Percentiles rank a stretch among this genome's conserved stretches.
Conservation (phyloP, 2,888 invertebrate genomes). For the Rosalia funebris region DNA sequence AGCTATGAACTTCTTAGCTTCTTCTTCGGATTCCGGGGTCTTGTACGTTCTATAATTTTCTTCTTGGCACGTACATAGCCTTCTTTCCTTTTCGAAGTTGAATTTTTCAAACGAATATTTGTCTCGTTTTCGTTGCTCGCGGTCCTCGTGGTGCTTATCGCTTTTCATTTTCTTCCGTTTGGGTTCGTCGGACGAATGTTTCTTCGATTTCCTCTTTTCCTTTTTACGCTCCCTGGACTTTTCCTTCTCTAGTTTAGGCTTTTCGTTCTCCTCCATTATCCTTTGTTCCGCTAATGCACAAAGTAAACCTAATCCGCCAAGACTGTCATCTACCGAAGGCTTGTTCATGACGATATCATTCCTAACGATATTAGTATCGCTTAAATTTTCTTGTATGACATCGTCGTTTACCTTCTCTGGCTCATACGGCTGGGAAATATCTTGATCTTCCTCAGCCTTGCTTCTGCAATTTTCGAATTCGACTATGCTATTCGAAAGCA, state of each 20-base stretch:
- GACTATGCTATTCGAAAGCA: conserved; percentile 86
- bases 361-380: no score
- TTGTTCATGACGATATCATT: conserved; percentile 1
- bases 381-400: background rate
- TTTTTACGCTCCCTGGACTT: conserved; percentile 56
- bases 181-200: conserved; percentile 58
- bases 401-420: conserved; percentile 48
- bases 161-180: conserved; percentile 61
- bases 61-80: conserved; percentile 51
- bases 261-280: conserved; percentile 77
- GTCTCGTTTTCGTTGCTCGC: conserved; percentile 48
- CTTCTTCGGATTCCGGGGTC: conserved; percentile 63
- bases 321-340: conserved; percentile 51
- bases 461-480: conserved; percentile 71
- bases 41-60: conserved; percentile 56
- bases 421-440: conserved; percentile 3
- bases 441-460: conserved; percentile 60
- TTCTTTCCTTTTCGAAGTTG: conserved; percentile 38
- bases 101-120: conserved; percentile 34
- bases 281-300: conserved; percentile 88
- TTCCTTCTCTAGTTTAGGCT: conserved; percentile 40
- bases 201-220: conserved; percentile 65
- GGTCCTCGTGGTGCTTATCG: conserved; percentile 48
- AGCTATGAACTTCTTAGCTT: conserved; percentile 58
- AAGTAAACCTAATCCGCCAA: conserved; percentile 78